Evolutionary conservation across 2,797 vertebrate genomes (phyloP), one percentile per base, ranked within the genome.

Genomic region (Podarcis siculus): DNA sequence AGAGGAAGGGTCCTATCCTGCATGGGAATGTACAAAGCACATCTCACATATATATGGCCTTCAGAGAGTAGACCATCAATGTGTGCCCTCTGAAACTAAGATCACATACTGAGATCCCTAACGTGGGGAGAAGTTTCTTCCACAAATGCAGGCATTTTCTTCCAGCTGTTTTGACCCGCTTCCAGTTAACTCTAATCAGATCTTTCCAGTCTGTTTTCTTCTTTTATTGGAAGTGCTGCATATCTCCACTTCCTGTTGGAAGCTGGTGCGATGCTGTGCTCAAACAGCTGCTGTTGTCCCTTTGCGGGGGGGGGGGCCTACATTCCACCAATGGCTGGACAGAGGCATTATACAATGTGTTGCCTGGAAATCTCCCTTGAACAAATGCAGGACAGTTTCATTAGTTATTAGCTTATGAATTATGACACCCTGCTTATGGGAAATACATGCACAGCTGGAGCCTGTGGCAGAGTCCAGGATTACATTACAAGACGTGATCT

Each of bases 351-450:
- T 25, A 0, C 39, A 84, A 89, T 45, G n/a, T 12, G 1, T 21
- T 90, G 45, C 2, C 82, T 83, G 86, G 71, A 88, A 92, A 87
- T 39, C 30, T 91, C 49, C 88, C 87, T 76, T 72, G 2, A 86
- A 86, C 76, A 91, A 90, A 85, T 21, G 79, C 0, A 1, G 27
- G 30, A 83, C 42, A 39, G 8, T 72, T 72, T 90, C 66, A 83
- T 83, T 87, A 45, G 81, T 81, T 92, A 88, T 85, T 87, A 91
- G 82, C 66, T 89, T 12, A 80, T 13, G 19, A 82, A 49, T 55
- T 85, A 72, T 89, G 89, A 90, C 85, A 87, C 77, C 37, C 71
- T 69, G 35, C 91, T 91, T 55, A 80, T 13, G 45, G 80, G 75
- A 92, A 89, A 90, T 0, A 0, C 49, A 25, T 10, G 13, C 3